These are phyloP conservation scores for Druon quercuslanigerum DNA, from an alignment of 1,140 invertebrate species.

Conservation along the genomic window DNA sequence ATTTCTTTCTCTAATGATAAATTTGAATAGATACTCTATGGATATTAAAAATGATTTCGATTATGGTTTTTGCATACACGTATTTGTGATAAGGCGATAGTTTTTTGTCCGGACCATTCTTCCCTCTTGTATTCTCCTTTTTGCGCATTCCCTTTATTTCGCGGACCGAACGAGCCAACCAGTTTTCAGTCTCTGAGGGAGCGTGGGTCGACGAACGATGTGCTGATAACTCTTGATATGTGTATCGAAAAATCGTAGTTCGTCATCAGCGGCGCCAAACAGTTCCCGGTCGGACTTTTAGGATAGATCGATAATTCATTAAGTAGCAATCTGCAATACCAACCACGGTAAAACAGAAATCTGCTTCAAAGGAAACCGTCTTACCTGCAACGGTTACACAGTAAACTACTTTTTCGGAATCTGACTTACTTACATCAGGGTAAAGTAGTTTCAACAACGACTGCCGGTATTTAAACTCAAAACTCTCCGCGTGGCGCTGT, in stretches of 20 bases:
- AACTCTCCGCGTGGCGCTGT: too few relatives aligned
- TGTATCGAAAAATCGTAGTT: conserved; percentile 57
- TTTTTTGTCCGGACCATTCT: conserved; percentile 56
- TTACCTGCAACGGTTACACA: neutral
- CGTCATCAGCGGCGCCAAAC: neutral
- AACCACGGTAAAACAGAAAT: neutral
- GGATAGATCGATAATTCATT: neutral
- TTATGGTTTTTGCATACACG: conserved; percentile 43
- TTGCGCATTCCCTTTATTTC: conserved; percentile 60
- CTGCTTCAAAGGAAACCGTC: neutral
- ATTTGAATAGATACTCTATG: conserved; percentile 8
- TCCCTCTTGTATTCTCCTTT: conserved; percentile 48
- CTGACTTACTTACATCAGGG: too few relatives aligned
- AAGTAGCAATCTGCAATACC: neutral
- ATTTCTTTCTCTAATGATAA: conserved; percentile 1
- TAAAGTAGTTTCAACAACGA: too few relatives aligned
- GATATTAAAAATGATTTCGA: conserved; percentile 21
- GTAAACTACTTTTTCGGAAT: neutral
- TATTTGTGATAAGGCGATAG: conserved; percentile 59
- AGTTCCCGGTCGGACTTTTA: neutral
- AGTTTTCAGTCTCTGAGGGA: conserved; percentile 60
- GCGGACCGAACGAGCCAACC: conserved; percentile 59
- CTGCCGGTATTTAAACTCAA: too few relatives aligned
- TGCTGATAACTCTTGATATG: conserved; percentile 67
- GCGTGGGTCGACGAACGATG: conserved; percentile 69